Conservation (phyloP, 2,888 invertebrate genomes). For the Ennomos quercinarius region DNA sequence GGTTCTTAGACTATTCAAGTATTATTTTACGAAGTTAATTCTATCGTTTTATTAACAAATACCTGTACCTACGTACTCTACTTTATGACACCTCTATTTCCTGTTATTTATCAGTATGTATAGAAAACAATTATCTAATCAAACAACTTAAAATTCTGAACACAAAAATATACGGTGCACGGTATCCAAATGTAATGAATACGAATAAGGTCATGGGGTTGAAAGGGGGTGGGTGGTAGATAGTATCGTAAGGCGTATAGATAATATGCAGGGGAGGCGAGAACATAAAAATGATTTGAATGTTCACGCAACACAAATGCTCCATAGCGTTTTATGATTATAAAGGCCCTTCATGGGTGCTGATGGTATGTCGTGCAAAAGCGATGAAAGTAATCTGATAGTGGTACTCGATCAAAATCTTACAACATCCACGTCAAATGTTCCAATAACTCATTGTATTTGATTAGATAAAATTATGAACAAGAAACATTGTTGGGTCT, state of each 20-base stretch:
- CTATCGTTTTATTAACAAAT: constrained; percentile 7
- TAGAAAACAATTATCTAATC: constrained; percentile 32
- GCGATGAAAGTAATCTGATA: constrained; percentile 17
- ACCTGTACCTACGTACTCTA: constrained; percentile 7
- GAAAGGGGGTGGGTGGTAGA: constrained; percentile 32
- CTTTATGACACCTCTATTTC: constrained; percentile 26
- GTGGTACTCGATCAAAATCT: constrained; percentile 10
- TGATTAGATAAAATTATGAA: constrained; percentile 11
- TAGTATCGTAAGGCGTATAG: constrained; percentile 43
- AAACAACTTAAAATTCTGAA: constrained; percentile 33
- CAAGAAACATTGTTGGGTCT: constrained; percentile 4
- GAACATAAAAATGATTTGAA: constrained; percentile 48
- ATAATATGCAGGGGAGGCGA: constrained; percentile 49
- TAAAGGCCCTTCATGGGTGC: constrained; percentile 18
- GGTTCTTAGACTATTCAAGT: constrained; percentile 6
- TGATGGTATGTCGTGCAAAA: constrained; percentile 21
- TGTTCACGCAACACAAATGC: constrained; percentile 41
- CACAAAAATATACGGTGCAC: constrained; percentile 35
- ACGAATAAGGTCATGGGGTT: constrained; percentile 41
- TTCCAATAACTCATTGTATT: neutral
- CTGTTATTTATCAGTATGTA: constrained; percentile 27
- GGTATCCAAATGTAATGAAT: constrained; percentile 45
- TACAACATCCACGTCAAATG: constrained; percentile 10
- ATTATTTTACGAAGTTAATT: constrained; percentile 15
- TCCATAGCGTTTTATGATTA: constrained; percentile 39